Evolutionary conservation across 2,797 vertebrate species (phyloP), one percentile per base, ranked within the genome.

Genomic region (Vultur gryphus): DNA sequence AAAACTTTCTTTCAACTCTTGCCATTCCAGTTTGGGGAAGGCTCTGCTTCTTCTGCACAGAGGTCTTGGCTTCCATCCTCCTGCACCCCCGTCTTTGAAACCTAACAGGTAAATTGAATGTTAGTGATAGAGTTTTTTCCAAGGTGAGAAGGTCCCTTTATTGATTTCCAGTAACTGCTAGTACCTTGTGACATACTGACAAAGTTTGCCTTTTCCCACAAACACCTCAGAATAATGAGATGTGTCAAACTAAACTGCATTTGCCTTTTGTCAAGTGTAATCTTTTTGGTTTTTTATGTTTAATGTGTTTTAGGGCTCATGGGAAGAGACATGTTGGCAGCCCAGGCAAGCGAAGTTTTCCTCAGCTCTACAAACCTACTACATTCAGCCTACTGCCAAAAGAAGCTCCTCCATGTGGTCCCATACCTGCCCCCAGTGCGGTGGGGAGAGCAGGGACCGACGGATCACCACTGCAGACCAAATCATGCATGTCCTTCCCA

Each of bases 1-100:
- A 66, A 95, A 93, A 88, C 70, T 90, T 94, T 33, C 75, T 96
- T 96, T 95, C 92, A 95, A 79, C 59, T 46, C 49, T 67, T 2
- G 3, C 62, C 70, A 83, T 57, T 37, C 21, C 43, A 29, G 21
- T 91, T 31, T 35, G 29, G 46, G 83, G 44, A 95, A 91, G 72
- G 37, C 26, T 91, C 59, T 93, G 26, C 43, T 87, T 71, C 73
- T 92, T 92, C 79, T 82, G 48, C 41, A 64, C 9, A 31, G 54
- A 96, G 44, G 37, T 87, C 78, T 91, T 92, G 51, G 51, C 39
- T 79, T 78, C 59, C 14, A 10, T 25, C 46, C 49, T 82, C 48
- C 75, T 80, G 44, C 48, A 93, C 11, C 18, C 31, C 46, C 16
- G 6, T 58, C 21, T 86, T 69, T 64, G 70, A 91, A 90, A 71